phyloP scores from a whole-genome alignment of 2,888 invertebrate genomes.

The Aelia acuminata region DNA sequence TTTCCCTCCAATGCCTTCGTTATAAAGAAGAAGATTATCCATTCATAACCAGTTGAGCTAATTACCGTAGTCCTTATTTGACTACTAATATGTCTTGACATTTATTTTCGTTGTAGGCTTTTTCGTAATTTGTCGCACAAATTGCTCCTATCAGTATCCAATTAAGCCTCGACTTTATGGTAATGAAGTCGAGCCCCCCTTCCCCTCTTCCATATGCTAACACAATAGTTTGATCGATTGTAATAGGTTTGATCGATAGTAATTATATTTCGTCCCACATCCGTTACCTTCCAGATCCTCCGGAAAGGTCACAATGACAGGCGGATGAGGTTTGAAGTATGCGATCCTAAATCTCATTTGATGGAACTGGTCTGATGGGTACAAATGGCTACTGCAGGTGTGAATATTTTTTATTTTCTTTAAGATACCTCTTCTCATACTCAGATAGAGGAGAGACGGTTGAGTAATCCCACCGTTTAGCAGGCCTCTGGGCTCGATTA shows the following conservation, averaged over 20 bases:
- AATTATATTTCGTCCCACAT: neutral
- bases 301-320: neutral
- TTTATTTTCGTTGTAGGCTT: slow-evolving; percentile 3
- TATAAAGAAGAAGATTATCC: neutral
- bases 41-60: neutral
- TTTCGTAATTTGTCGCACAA: slow-evolving; percentile 37
- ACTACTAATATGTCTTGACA: slow-evolving; percentile 17
- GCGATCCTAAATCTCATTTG: neutral
- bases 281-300: neutral
- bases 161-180: neutral
- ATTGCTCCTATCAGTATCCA: neutral
- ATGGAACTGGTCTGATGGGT: neutral
- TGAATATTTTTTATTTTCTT: neutral
- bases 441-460: too few species aligned
- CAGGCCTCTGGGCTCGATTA: neutral
- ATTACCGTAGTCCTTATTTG: neutral
- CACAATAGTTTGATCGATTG: neutral
- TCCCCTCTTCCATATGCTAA: too few species aligned
- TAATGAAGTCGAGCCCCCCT: neutral
- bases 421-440: neutral
- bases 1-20: neutral
- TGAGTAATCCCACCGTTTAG: neutral
- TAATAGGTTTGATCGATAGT: neutral
- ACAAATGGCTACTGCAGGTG: neutral
- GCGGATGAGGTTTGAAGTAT: neutral